These are phyloP conservation scores for Sarcoramphus papa DNA, from an alignment of 2,797 vertebrate genomes.

Conservation along the genomic window DNA sequence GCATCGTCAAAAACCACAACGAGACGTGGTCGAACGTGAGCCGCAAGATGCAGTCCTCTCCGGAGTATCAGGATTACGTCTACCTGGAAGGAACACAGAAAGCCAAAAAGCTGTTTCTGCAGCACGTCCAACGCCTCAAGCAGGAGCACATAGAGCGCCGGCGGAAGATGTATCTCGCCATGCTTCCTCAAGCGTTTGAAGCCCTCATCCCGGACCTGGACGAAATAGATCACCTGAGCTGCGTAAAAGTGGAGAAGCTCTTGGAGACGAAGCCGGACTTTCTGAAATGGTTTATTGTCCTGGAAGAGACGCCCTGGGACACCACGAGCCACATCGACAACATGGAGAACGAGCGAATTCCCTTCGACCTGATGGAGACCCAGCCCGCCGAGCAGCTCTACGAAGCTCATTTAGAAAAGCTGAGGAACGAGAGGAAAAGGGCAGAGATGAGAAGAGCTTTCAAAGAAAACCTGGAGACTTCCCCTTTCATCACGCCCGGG, in stretches of 20 bases:
- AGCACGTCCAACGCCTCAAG: constrained; percentile 92
- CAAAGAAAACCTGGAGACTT: constrained; percentile 87
- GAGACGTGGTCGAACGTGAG: constrained; percentile 84
- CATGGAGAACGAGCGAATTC: constrained; percentile 87
- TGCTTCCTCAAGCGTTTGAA: constrained; percentile 86
- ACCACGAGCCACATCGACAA: constrained; percentile 87
- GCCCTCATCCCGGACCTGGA: constrained; percentile 86
- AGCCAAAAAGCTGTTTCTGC: constrained; percentile 93
- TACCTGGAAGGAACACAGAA: constrained; percentile 93
- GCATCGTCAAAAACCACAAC: constrained; percentile 90
- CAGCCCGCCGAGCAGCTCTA: constrained; percentile 82
- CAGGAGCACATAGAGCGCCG: constrained; percentile 92
- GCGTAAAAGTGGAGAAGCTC: constrained; percentile 85
- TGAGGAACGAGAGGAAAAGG: constrained; percentile 86
- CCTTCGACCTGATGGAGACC: constrained; percentile 92
- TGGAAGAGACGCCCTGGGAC: constrained; percentile 96
- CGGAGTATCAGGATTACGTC: constrained; percentile 92
- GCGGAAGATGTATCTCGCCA: constrained; percentile 81
- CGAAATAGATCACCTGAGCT: constrained; percentile 90
- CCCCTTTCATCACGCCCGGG: constrained; percentile 92
- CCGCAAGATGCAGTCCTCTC: constrained; percentile 84
- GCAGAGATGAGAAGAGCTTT: constrained; percentile 89
- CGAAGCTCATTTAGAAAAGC: constrained; percentile 83
- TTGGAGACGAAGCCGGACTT: constrained; percentile 92
- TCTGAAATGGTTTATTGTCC: constrained; percentile 88